Conservation (phyloP, 2,888 invertebrate species). For the Cylloceria caligata region DNA sequence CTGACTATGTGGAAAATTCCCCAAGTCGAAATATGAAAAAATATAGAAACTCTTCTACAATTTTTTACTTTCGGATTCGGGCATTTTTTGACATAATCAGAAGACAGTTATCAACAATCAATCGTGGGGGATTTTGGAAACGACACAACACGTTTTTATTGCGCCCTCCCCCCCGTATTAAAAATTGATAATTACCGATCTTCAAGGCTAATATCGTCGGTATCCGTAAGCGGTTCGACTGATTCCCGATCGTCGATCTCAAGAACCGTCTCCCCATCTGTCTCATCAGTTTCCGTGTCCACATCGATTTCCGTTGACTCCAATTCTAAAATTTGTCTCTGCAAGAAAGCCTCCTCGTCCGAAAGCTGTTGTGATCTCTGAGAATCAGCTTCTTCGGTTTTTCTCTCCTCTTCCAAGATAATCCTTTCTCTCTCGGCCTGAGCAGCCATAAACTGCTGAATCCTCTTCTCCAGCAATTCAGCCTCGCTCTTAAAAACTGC, state of each 20-base stretch:
- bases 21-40: too few relatives aligned
- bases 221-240: slow-evolving; percentile 69
- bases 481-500: slow-evolving; percentile 83
- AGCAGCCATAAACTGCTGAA: slow-evolving; percentile 83
- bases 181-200: slow-evolving; percentile 74
- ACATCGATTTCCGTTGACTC: slow-evolving; percentile 91
- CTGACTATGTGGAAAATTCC: too few relatives aligned
- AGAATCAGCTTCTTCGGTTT: slow-evolving; percentile 89
- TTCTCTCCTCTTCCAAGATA: slow-evolving; percentile 83
- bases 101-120: too few relatives aligned
- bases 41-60: too few relatives aligned
- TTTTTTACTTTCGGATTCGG: too few relatives aligned
- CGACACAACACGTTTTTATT: too few relatives aligned
- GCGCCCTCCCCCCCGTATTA: too few relatives aligned
- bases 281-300: slow-evolving; percentile 94
- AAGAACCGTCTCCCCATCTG: slow-evolving; percentile 88
- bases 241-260: slow-evolving; percentile 83
- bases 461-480: slow-evolving; percentile 82
- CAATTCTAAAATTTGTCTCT: slow-evolving; percentile 91
- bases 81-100: too few relatives aligned
- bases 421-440: slow-evolving; percentile 83
- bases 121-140: too few relatives aligned
- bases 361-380: slow-evolving; percentile 88
- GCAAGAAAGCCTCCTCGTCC: slow-evolving; percentile 91
- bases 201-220: slow-evolving; percentile 81